phyloP scores from a whole-genome alignment of 2,797 vertebrate genomes.

The Molossus molossus region DNA sequence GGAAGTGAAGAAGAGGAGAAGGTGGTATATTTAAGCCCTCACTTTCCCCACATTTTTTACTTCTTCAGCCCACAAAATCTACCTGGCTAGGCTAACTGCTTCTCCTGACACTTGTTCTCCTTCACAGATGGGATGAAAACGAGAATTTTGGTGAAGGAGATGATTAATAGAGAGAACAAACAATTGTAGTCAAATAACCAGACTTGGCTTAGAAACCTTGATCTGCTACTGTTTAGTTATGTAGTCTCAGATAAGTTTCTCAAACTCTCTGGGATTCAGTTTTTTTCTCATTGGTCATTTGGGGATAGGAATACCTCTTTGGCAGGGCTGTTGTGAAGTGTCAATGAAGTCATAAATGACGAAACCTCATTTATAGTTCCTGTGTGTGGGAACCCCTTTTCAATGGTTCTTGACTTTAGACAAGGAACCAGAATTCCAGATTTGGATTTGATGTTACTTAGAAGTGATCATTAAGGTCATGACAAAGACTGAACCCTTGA shows the following conservation, averaged over 20 bases:
- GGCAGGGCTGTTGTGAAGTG: not conserved
- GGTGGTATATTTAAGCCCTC: not conserved
- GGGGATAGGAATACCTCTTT: not conserved
- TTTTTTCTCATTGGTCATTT: slow-evolving; percentile 54
- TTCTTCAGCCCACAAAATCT: not conserved
- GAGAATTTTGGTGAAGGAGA: not conserved
- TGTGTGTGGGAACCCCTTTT: not conserved
- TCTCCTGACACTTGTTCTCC: slow-evolving; percentile 13
- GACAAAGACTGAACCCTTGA: slow-evolving; percentile 1
- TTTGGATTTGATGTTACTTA: slow-evolving; percentile 37
- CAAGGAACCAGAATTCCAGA: slow-evolving; percentile 35
- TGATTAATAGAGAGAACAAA: not conserved
- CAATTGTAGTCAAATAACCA: not conserved
- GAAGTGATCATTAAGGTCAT: slow-evolving; percentile 34
- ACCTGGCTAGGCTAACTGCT: slow-evolving; percentile 7
- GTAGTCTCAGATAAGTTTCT: not conserved
- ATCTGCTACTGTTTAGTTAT: not conserved
- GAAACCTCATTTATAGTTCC: slow-evolving; percentile 20
- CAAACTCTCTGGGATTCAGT: slow-evolving; percentile 30
- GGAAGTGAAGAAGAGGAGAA: not conserved
- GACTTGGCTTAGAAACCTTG: slow-evolving; percentile 53
- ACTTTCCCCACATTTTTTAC: slow-evolving; percentile 8
- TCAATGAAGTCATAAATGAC: not conserved
- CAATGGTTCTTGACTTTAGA: slow-evolving; percentile 48
- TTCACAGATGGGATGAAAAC: slow-evolving; percentile 20